Evolutionary conservation across 2,888 invertebrate genomes (phyloP), one percentile per base, ranked within the genome.

Genomic region (Nasonia oneida): DNA sequence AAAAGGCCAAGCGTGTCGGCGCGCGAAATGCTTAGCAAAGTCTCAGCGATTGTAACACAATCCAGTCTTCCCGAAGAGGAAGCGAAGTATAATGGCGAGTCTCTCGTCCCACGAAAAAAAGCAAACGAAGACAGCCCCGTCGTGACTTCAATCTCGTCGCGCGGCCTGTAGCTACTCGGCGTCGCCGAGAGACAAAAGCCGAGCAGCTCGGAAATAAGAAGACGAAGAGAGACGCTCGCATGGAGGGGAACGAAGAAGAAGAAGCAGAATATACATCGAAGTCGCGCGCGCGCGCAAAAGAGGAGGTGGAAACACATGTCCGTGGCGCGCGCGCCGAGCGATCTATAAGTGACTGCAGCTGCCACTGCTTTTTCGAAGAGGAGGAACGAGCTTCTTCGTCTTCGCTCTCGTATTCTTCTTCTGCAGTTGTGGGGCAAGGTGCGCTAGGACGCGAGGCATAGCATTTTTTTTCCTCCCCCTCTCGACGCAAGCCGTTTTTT

Each of bases 291-390:
- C 47, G 47, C 67, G 67, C 64, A 57, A 33, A 50, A 85, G 71
- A 86, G 86, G 88, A 86, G 88, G 87, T 39, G 88, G 70, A 90
- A 92, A 90, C 92, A 91, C 91, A 92, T 91, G 92, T 91, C 90
- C 89, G 88, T 89, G 64, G 42, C 47, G 73, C 47, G 42, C 47
- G 73, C 47, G 86, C 76, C 86, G 64, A 78, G 74, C 82, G 79
- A 73, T 85, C 64, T 86, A 86, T 76, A 71, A 77, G 71, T 37
- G 76, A 67, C 73, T 47, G 73, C 73, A 84, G 57, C 61, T 53
- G 84, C 84, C 75, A 75, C 71, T 73, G 82, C 79, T 61, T 71
- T 71, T 70, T 78, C 53, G 29, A 84, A 79, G 75, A 50, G 76
- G 37, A 61, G 29, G 82, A 64, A 47, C 76, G 81, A 81, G 85